Conservation (phyloP, 2,113 vertebrate species). For the Lathamus discolor region DNA sequence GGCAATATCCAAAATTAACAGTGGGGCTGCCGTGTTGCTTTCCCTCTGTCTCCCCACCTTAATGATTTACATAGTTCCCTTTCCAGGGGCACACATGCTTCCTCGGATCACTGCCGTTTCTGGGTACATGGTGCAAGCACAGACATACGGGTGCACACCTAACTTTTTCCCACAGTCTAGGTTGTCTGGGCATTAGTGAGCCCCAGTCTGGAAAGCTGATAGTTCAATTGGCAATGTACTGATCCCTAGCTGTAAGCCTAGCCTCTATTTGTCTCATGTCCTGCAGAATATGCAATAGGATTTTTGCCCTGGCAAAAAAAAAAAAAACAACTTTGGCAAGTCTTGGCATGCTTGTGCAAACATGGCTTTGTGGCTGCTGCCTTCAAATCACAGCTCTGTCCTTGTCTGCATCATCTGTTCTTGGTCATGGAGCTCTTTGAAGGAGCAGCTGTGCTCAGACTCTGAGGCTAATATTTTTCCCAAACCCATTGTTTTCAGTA, state of each 20-base stretch:
- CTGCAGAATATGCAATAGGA: not conserved
- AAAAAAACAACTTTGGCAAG: not conserved
- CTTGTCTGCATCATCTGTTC: not conserved
- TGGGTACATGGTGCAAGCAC: not conserved
- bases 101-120: not conserved
- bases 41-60: not conserved
- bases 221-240: not conserved
- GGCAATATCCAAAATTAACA: not conserved
- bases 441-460: not conserved
- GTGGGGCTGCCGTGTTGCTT: not conserved
- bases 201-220: not conserved
- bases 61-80: not conserved
- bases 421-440: not conserved
- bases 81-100: not conserved
- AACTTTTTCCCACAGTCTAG: not conserved
- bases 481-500: not conserved
- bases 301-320: not conserved
- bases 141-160: not conserved
- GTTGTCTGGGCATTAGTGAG: not conserved
- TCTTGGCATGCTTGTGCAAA: not conserved
- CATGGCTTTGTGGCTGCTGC: not conserved
- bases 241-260: not conserved
- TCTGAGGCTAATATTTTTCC: not conserved
- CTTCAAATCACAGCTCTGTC: not conserved
- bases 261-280: not conserved